Evolutionary conservation across 2,113 vertebrate genomes (phyloP), one percentile per base, ranked within the genome.

Genomic region (Oxygymnocypris stewartii): DNA sequence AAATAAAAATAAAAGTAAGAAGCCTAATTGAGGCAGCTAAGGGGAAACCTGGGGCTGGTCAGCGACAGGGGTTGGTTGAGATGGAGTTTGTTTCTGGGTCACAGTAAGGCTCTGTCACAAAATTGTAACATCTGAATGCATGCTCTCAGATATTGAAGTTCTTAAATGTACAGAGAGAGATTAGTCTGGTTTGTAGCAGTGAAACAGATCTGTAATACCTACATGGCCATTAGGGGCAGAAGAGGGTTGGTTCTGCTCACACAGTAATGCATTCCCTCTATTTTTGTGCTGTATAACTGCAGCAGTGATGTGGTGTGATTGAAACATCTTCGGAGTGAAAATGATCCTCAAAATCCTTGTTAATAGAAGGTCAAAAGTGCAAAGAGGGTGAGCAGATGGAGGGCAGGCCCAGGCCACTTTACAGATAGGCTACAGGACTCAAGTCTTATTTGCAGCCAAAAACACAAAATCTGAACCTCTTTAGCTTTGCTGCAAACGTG

Each of bases 301-400:
- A 7, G 83, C 59, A 25, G n/a, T 69, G 81, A 79, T 4, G 40
- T 31, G 28, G 31, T 78, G 49, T 76, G 49, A 82, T 80, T 54
- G 42, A 89, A 69, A 63, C 73, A 40, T 82, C 49, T 80, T 76
- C 71, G 8, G n/a, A 42, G 67, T 69, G 59, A 80, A 85, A 88
- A 69, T 1, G n/a, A 31, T 6, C 37, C 11, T 83, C 18, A 84
- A 87, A 54, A 78, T n/a, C 37, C 3, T n/a, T 76, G 84, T 87
- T 83, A 82, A 88, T 35, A 61, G 35, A 75, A 74, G 37, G 73
- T 80, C 87, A 88, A 82, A 79, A 42, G 81, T 54, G 49, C 69
- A 79, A 82, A 57, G 49, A 42, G 51, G 47, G 61, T 67, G 18
- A 51, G 67, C 23, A 35, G 81, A 77, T 42, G 69, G 71, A 49